Evolutionary conservation across 2,113 vertebrate genomes (phyloP), one percentile per base, ranked within the genome.

Genomic region (Naja naja): DNA sequence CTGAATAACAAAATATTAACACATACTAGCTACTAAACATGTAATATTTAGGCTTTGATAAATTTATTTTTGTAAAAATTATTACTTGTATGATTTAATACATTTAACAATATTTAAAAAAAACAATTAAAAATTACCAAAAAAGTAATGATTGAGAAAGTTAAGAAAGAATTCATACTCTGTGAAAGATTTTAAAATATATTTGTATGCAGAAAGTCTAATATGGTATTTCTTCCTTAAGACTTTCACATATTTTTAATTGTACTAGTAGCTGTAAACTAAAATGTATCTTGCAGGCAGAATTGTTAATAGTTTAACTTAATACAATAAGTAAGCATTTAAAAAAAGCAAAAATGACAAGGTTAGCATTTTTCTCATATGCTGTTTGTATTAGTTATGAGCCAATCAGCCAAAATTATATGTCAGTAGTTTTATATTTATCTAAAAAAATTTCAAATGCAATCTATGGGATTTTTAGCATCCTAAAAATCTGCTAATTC

Each of bases 301-400:
- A 96, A 95, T 88, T 89, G 90, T 91, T 96, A 96, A 95, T 85
- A 90, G 93, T 94, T 92, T 95, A 93, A 93, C 97, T 97, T 97
- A 96, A 92, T 93, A 56, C 34, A 95, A 74, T 96, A 96, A 97
- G 96, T 93, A 58, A 95, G 96, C 96, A 93, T 94, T 43, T 43
- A 96, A 92, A 95, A 95, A 94, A 95, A 94, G 88, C 81, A 92
- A 91, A 97, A 94, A 92, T 95, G 98, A 98, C 98, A 99, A 98
- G 98, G 98, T 99, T 99, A 99, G 98, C 98, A 99, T 95, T 97
- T 98, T 97, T 93, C 49, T 86, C 95, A 95, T 93, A 91, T 96
- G 91, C 18, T 96, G 90, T 94, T 94, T 90, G 8, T 11, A 93
- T n/a, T 45, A 89, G 55, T 87, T 87, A 49, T 39, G 45, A 85